A percentile compares a stretch with the other conserved stretches of the same genome.
These are phyloP conservation scores for Myripristis murdjan DNA, from an alignment of 2,797 vertebrate genomes.

Conservation along the genomic window DNA sequence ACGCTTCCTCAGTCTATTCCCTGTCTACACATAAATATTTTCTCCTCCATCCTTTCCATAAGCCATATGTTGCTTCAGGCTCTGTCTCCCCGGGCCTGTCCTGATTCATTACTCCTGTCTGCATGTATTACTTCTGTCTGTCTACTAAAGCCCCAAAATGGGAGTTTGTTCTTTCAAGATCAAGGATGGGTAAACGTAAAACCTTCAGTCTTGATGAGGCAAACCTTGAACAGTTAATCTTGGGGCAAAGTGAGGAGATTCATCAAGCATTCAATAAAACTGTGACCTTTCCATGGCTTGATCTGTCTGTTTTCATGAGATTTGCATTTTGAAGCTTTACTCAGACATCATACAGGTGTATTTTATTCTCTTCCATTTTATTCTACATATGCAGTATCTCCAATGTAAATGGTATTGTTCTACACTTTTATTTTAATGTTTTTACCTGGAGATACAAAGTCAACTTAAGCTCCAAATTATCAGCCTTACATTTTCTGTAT, in stretches of 20 bases:
- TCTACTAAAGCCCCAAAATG: neutral
- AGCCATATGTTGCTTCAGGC: neutral
- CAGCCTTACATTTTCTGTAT: too few species aligned
- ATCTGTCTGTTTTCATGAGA: neutral
- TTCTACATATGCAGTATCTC: too few species aligned
- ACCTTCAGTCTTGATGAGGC: neutral
- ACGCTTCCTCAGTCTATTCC: neutral
- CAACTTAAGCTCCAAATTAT: too few species aligned
- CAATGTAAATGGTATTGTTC: too few species aligned
- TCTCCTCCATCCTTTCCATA: neutral
- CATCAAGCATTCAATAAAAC: too few species aligned
- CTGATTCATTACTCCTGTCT: neutral
- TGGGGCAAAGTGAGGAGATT: too few species aligned
- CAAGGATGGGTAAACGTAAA: neutral
- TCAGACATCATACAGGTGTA: neutral
- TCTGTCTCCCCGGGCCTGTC: conserved; percentile 4
- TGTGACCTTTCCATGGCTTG: neutral
- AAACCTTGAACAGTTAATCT: too few species aligned
- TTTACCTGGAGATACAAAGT: too few species aligned
- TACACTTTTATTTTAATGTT: too few species aligned
- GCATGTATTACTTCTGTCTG: neutral
- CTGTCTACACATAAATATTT: conserved; percentile 6
- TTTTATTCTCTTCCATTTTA: too few species aligned
- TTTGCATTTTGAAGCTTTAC: neutral
- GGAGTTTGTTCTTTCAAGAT: neutral